phyloP scores from a whole-genome alignment of 2,888 invertebrate species.

The Polydrusus tereticollis region DNA sequence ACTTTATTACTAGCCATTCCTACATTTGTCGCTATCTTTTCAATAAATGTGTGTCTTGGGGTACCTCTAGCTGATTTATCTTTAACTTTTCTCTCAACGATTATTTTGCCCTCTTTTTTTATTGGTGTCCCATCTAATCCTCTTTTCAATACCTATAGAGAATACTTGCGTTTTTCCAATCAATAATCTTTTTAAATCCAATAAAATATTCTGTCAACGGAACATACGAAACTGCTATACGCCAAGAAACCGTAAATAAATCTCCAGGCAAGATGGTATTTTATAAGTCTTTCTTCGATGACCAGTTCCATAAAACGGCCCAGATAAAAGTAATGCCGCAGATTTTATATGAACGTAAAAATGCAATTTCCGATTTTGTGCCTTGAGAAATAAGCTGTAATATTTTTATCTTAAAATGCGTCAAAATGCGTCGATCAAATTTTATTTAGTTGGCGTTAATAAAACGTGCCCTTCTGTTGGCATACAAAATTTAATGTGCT shows the following conservation, averaged over 20 bases:
- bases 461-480: no score
- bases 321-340: neutral
- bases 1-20: no score
- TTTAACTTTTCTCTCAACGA: no score
- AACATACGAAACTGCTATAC: neutral
- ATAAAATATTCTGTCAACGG: neutral
- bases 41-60: no score
- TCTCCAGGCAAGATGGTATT: neutral
- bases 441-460: neutral
- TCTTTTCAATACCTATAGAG: neutral
- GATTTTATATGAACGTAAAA: slow-evolving; percentile 23
- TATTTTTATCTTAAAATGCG: neutral
- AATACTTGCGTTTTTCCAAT: neutral
- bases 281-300: neutral
- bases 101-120: no score
- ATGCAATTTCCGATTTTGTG: slow-evolving; percentile 4
- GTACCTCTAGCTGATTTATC: no score
- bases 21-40: no score
- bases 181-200: neutral
- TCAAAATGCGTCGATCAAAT: neutral
- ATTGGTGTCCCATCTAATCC: no score
- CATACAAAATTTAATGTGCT: no score
- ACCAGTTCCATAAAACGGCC: neutral
- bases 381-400: neutral
- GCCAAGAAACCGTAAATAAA: neutral